These are phyloP conservation scores for Pagrus major DNA, from an alignment of 2,113 vertebrate genomes.

Conservation along the genomic window DNA sequence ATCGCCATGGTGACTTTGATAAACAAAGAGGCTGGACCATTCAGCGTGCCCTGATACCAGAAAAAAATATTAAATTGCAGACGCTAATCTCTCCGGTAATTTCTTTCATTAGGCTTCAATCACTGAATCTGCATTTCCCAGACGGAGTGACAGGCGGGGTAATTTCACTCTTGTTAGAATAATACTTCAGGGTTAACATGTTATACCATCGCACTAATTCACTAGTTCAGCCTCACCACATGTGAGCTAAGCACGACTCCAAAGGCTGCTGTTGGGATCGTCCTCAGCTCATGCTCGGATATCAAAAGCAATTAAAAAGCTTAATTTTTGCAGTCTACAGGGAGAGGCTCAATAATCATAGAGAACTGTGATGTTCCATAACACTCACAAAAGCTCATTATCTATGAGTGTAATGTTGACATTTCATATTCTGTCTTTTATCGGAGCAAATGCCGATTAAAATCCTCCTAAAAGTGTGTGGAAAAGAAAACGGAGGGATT, in stretches of 20 bases:
- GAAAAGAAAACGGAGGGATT: slow-evolving; percentile 16
- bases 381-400: slow-evolving; percentile 2
- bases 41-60: neutral
- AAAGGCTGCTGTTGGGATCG: neutral
- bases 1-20: slow-evolving; percentile 44
- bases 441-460: slow-evolving; percentile 17
- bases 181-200: neutral
- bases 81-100: slow-evolving; percentile 6
- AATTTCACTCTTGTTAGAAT: slow-evolving; percentile 13
- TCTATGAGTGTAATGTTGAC: slow-evolving; percentile 16
- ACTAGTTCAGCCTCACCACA: slow-evolving; percentile 5
- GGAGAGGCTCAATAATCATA: slow-evolving; percentile 4
- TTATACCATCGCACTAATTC: neutral
- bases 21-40: slow-evolving; percentile 12
- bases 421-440: slow-evolving; percentile 21
- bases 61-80: slow-evolving; percentile 19
- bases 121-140: slow-evolving; percentile 13
- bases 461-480: neutral
- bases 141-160: neutral
- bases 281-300: neutral
- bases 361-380: neutral
- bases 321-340: slow-evolving; percentile 7
- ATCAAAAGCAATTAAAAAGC: slow-evolving; percentile 23
- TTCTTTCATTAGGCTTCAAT: slow-evolving; percentile 37
- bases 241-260: neutral